phyloP scores from a whole-genome alignment of 2,888 invertebrate species.

The Eueremaeus valkanovi region DNA sequence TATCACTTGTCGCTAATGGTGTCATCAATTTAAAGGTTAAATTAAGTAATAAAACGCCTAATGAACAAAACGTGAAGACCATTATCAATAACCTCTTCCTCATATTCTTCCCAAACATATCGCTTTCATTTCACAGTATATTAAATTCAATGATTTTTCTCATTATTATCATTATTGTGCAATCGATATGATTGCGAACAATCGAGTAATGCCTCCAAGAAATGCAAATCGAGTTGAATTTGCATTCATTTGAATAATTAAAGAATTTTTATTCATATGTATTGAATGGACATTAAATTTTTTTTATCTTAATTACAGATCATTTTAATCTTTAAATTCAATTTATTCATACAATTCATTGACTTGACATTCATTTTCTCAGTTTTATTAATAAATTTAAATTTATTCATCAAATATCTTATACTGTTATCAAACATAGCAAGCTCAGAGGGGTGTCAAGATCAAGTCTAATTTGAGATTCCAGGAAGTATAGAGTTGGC shows the following conservation, averaged over 20 bases:
- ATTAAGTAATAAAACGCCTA: neutral
- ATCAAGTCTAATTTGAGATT: too few species aligned
- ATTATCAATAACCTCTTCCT: slow-evolving; percentile 9
- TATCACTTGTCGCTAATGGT: slow-evolving; percentile 3
- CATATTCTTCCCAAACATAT: neutral
- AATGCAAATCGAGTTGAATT: neutral
- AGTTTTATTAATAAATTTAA: too few species aligned
- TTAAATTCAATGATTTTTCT: neutral
- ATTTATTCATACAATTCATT: too few species aligned
- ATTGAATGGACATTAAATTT: too few species aligned
- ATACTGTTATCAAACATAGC: too few species aligned
- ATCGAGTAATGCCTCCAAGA: neutral
- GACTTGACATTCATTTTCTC: too few species aligned
- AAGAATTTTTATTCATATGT: neutral
- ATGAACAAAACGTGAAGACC: neutral
- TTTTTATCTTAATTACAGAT: neutral
- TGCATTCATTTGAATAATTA: neutral
- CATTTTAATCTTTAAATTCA: neutral
- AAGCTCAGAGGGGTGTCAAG: too few species aligned
- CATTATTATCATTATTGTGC: neutral
- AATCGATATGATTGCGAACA: neutral
- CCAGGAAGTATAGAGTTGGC: too few species aligned
- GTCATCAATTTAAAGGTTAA: neutral
- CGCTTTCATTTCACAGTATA: neutral
- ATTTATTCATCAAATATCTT: too few species aligned